These are phyloP conservation scores for Luperina testacea DNA, from an alignment of 2,888 invertebrate genomes.

Conservation along the genomic window DNA sequence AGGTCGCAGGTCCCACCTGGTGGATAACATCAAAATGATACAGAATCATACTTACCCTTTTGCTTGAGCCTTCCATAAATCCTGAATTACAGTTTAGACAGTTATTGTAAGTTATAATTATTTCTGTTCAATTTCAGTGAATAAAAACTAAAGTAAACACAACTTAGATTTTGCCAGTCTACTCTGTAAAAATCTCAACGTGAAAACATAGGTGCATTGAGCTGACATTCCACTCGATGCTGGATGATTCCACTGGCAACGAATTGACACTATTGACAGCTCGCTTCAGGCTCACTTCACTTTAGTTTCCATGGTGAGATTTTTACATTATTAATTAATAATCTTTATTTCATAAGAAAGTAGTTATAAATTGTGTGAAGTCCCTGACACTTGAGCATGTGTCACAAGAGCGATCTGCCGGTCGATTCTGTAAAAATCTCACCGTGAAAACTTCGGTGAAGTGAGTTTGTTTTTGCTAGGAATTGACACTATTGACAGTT, in stretches of 20 bases:
- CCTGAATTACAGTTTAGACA: constrained; percentile 35
- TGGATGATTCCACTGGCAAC: neutral
- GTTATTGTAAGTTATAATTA: constrained; percentile 16
- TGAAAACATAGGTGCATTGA: neutral
- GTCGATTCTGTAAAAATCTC: too few species aligned
- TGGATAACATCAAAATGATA: constrained; percentile 60
- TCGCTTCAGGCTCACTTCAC: neutral
- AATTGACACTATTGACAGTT: too few species aligned
- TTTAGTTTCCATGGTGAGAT: neutral
- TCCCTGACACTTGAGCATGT: neutral
- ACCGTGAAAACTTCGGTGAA: too few species aligned
- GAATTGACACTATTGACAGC: neutral
- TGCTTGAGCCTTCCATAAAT: constrained; percentile 51
- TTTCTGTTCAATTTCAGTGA: constrained; percentile 15
- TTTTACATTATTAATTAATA: neutral
- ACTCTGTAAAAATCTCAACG: neutral
- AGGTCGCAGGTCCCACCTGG: constrained; percentile 57
- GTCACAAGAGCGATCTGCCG: neutral
- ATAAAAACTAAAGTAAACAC: neutral
- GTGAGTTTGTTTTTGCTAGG: too few species aligned
- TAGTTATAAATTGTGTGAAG: too few species aligned
- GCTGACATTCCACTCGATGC: neutral
- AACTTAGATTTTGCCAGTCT: neutral
- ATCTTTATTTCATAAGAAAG: too few species aligned
- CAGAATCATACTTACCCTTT: constrained; percentile 58